These are phyloP conservation scores for Drosophila pachea DNA, from an alignment of 1,140 invertebrate species.

Conservation along the genomic window DNA sequence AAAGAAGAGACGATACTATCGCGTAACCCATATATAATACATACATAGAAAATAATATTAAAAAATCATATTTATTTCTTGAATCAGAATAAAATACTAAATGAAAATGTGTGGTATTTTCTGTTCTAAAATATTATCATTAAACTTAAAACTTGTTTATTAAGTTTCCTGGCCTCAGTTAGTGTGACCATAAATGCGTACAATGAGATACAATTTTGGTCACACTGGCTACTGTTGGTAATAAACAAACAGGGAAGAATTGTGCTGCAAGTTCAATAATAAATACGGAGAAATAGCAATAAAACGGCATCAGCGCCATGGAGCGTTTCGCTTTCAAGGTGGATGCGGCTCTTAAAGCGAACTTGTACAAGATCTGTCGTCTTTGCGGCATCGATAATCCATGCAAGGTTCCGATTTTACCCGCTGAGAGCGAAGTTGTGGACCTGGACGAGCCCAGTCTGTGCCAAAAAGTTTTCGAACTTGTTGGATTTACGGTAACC, in stretches of 20 bases:
- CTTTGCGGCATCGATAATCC: conserved; percentile 78
- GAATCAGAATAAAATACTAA: neutral
- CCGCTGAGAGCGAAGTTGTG: conserved; percentile 37
- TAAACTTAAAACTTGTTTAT: conserved; percentile 14
- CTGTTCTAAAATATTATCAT: conserved; percentile 1
- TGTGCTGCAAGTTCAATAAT: conserved; percentile 21
- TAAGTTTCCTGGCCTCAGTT: conserved; percentile 4
- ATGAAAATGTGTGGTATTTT: neutral
- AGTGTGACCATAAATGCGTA: conserved; percentile 1
- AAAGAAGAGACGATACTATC: neutral
- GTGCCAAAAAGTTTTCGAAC: conserved; percentile 62
- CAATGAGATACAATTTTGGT: neutral
- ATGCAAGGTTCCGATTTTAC: conserved; percentile 60
- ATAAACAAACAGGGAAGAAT: conserved; percentile 41
- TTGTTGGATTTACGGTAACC: conserved; percentile 67
- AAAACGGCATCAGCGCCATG: conserved; percentile 44
- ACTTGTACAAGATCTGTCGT: conserved; percentile 76
- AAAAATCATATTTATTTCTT: neutral
- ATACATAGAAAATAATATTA: neutral
- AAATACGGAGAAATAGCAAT: conserved; percentile 39
- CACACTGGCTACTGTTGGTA: conserved; percentile 22
- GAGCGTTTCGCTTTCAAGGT: conserved; percentile 78
- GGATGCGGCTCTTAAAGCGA: conserved; percentile 67
- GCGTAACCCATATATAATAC: neutral
- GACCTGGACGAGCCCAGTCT: conserved; percentile 69